Evolutionary conservation across 2,888 invertebrate genomes (phyloP).

Genomic region (Marasmarcha lunaedactyla): DNA sequence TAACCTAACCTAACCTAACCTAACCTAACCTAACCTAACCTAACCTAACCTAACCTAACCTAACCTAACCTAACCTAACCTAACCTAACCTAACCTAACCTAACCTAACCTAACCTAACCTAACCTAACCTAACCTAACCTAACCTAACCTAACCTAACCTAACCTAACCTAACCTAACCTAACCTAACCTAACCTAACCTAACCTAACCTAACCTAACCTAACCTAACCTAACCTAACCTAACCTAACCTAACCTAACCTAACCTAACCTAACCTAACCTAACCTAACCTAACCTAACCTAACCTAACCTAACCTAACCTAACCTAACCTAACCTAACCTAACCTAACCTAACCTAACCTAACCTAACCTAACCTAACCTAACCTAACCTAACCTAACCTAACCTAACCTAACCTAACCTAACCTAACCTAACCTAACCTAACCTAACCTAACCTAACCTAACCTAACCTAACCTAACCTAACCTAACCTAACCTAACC

Average conservation of each 20-base stretch:
- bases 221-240: constrained; percentile 2
- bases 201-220: constrained; percentile 2
- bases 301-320: constrained; percentile 2
- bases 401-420: constrained; percentile 2
- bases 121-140: constrained; percentile 2
- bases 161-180: constrained; percentile 2
- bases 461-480: constrained; percentile 2
- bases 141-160: constrained; percentile 2
- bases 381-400: constrained; percentile 2
- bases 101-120: constrained; percentile 2
- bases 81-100: constrained; percentile 2
- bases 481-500: constrained; percentile 6
- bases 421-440: constrained; percentile 2
- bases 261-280: constrained; percentile 2
- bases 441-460: constrained; percentile 2
- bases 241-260: constrained; percentile 2
- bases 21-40: constrained; percentile 2
- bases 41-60: constrained; percentile 2
- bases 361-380: constrained; percentile 2
- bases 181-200: constrained; percentile 2
- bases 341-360: constrained; percentile 2
- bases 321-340: constrained; percentile 2
- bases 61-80: constrained; percentile 2
- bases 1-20: constrained; percentile 2
- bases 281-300: constrained; percentile 2